Evolutionary conservation across 2,888 invertebrate genomes (phyloP), one percentile per base, ranked within the genome.

Genomic region (Erebia aethiops): DNA sequence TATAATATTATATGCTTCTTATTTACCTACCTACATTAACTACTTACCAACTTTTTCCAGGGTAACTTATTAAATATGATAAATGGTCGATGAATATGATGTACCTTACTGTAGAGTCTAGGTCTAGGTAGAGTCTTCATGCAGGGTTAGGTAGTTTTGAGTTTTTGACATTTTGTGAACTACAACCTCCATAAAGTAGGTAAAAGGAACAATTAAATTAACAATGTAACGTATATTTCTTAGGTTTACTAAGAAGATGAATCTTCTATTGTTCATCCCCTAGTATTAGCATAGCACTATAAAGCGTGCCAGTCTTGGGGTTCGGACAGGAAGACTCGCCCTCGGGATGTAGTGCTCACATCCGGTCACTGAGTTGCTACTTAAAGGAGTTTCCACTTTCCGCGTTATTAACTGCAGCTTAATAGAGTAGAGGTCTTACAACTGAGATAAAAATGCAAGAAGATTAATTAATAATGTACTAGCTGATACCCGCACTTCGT

Each of bases 311-410:
- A 73, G 74, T 78, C 78, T 79, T 77, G 74, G 75, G 74, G 76
- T 74, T 76, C 76, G 78, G 81, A 78, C 87, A 84, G 91, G 91
- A 91, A 87, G 78, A 73, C 78, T 81, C 79, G 86, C 87, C 87
- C 84, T 83, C 86, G 83, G 84, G 81, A 63, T 88, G 86, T 84
- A 85, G 85, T 76, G 85, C 86, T 82, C 81, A 81, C 84, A 78
- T 89, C 91, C 90, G 90, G 84, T 79, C 26, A 76, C 82, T 77
- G 71, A 74, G 71, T 74, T 80, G 77, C 80, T 76, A 82, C 86
- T 88, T 80, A 88, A 88, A 92, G 91, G 89, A 88, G 88, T 89
- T 91, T 93, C 92, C 92, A 91, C 54, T 89, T 91, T 93, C 92
- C 92, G 92, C 54, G 85, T 85, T 86, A 85, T 88, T 89, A 87